These are phyloP conservation scores for Scaptomyza tumidula DNA, from an alignment of 2,888 invertebrate genomes.

Conservation along the genomic window DNA sequence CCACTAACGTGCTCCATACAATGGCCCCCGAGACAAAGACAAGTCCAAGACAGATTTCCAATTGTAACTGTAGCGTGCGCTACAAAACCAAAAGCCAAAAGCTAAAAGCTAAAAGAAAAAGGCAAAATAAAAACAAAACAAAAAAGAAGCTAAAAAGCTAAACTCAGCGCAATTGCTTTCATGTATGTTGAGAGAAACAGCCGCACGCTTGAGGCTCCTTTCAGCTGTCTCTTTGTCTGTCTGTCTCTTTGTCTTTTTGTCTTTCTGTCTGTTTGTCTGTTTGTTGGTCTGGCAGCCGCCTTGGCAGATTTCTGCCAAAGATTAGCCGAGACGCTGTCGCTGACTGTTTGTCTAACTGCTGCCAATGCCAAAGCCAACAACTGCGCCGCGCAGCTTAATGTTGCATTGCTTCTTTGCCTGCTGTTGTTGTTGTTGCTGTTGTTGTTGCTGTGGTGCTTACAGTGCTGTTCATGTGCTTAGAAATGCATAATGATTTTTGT, in stretches of 20 bases:
- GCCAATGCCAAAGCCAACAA: conserved; percentile 18
- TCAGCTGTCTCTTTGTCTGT: conserved; percentile 44
- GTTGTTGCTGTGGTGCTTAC: not conserved
- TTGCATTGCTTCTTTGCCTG: not conserved
- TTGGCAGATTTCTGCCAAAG: conserved; percentile 63
- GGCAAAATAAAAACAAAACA: no score
- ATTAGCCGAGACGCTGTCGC: conserved; percentile 57
- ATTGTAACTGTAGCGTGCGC: conserved; percentile 58
- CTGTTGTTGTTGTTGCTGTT: no score
- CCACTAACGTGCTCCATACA: conserved; percentile 29
- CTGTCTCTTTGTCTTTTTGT: conserved; percentile 24
- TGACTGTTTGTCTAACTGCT: conserved; percentile 63
- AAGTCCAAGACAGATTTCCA: conserved; percentile 27
- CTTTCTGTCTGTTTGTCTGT: conserved; percentile 12
- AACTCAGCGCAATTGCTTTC: conserved; percentile 54
- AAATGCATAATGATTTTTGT: not conserved
- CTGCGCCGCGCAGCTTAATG: conserved; percentile 7
- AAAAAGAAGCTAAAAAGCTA: not conserved
- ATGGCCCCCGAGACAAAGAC: conserved; percentile 28
- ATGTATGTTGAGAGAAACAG: conserved; percentile 19
- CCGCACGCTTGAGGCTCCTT: conserved; percentile 32
- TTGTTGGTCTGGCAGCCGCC: conserved; percentile 37
- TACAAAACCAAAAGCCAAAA: conserved; percentile 7
- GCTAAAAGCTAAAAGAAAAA: not conserved
- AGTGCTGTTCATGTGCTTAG: not conserved